Percentiles rank a stretch among this genome's conserved stretches.
Conservation (phyloP, 2,888 invertebrate genomes). For the Parnassius glacialis region DNA sequence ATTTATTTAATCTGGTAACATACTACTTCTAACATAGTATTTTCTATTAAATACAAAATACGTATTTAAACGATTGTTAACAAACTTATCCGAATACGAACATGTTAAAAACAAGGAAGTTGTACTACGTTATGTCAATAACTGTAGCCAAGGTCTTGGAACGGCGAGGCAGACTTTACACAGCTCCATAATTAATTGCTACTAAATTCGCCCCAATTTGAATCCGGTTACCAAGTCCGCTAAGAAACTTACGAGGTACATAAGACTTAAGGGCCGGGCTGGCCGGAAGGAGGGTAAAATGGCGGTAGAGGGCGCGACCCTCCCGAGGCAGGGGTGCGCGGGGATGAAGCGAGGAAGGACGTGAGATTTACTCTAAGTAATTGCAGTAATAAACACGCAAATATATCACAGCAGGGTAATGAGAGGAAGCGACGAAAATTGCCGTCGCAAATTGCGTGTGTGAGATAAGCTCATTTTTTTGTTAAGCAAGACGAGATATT, state of each 20-base stretch:
- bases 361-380: constrained; percentile 82
- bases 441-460: constrained; percentile 79
- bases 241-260: constrained; percentile 81
- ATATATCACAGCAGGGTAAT: constrained; percentile 80
- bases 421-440: constrained; percentile 79
- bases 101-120: too few relatives aligned
- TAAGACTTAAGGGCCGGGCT: constrained; percentile 80
- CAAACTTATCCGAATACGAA: too few relatives aligned
- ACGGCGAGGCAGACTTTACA: constrained; percentile 66
- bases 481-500: constrained; percentile 45
- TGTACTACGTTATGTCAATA: constrained; percentile 44
- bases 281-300: constrained; percentile 78
- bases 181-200: constrained; percentile 79
- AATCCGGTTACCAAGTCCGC: constrained; percentile 79
- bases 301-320: constrained; percentile 77
- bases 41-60: too few relatives aligned
- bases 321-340: constrained; percentile 44
- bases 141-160: constrained; percentile 54
- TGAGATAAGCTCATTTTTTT: constrained; percentile 78
- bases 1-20: too few relatives aligned
- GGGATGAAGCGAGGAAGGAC: constrained; percentile 71
- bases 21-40: too few relatives aligned
- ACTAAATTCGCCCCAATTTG: constrained; percentile 81
- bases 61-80: too few relatives aligned
- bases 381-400: constrained; percentile 82